Base-by-base conservation (phyloP, 2,113 vertebrate genomes). In the Potamarius usumacintae region DNA sequence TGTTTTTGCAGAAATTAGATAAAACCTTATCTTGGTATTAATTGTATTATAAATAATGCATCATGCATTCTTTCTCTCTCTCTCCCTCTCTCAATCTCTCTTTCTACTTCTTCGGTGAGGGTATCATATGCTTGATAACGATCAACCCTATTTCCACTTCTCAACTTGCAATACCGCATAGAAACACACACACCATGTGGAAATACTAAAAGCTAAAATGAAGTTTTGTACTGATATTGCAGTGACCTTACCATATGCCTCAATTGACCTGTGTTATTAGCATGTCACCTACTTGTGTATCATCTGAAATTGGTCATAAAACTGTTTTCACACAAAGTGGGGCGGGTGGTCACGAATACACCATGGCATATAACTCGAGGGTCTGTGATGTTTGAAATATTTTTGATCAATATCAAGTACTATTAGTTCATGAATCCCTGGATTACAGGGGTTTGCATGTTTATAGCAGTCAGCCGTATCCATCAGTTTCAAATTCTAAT, bases 121-220 rank as follows among this genome's bases (percentile, higher is more conserved):
- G 84, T 87, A 90, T 90, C 89, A 82, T 55, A 79, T 90, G 81
- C 67, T 90, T 90, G 89, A 88, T 90, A 90, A 90, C 81, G 87
- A 87, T 86, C 87, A 72, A 78, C 84, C 82, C 63, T 30, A 65
- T 88, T 90, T 90, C 84, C 89, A 88, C 71, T 80, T 90, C 87
- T 90, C 89, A 81, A 18, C 86, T 90, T 90, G 88, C 89, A 90
- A 34, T 79, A 48, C 79, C 52, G 12, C 62, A 25, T 20, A 30
- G 18, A 67, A 63, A 30, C 17, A 69, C 50, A 58, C 76, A 86
- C 76, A 86, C 50, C 65, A 53, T 62, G 15, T n/a, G 55, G 57
- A 77, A 53, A 18, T 15, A 50, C 20, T 63, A 53, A 78, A 85
- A 62, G 34, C 10, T 77, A 12, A 77, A 25, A 77, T 14, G 12